These are phyloP conservation scores for Neria commutata DNA, from an alignment of 2,888 invertebrate species.

Conservation along the genomic window DNA sequence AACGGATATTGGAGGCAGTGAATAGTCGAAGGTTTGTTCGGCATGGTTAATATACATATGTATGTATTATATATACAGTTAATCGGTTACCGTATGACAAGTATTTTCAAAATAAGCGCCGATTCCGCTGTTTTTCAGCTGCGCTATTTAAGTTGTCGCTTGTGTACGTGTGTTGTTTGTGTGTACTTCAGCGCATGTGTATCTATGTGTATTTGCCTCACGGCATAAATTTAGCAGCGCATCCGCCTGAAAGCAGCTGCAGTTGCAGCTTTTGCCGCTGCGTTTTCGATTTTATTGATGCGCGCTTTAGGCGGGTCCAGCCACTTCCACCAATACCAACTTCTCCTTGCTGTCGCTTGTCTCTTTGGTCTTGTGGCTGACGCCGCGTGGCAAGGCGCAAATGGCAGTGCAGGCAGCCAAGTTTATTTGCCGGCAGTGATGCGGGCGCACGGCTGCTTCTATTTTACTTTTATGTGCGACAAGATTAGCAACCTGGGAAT, in stretches of 20 bases:
- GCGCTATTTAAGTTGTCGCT: not conserved
- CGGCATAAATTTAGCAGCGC: constrained; percentile 3
- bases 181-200: not conserved
- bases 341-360: not conserved
- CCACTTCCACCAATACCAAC: not conserved
- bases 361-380: constrained; percentile 20
- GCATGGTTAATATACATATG: too few relatives aligned
- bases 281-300: not conserved
- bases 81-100: too few relatives aligned
- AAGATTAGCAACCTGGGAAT: not conserved
- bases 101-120: too few relatives aligned
- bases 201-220: not conserved
- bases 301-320: not conserved
- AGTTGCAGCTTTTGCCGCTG: not conserved
- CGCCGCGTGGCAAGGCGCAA: too few relatives aligned
- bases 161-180: not conserved
- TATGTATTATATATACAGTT: too few relatives aligned
- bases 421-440: constrained; percentile 30
- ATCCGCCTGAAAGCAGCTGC: not conserved
- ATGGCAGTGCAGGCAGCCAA: not conserved
- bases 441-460: constrained; percentile 28
- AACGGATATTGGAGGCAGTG: too few relatives aligned
- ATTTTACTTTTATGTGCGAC: constrained; percentile 24
- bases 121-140: not conserved
- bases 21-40: too few relatives aligned